Base-by-base conservation (phyloP, 2,888 invertebrate species). In the Meteorus colon region DNA sequence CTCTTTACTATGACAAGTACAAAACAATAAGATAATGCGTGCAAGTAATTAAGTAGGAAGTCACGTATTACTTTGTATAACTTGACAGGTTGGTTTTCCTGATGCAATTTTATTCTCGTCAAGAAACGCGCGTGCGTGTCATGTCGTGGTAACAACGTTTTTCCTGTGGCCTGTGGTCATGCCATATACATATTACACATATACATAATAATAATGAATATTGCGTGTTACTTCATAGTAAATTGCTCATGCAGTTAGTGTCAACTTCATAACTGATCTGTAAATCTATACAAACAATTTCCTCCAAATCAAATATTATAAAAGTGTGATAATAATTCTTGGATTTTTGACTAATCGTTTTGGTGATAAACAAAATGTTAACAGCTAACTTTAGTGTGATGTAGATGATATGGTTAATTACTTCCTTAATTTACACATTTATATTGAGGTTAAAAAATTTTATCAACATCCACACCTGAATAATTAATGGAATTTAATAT, bases 91-190 rank as follows among this genome's bases (percentile, higher is more conserved):
- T 55, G 19, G 24, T 41, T 37, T 76, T 66, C 31, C 34, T 27
- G 31, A 66, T 55, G 73, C 72, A 77, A 77, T 77, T 75, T 76
- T 8, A 72, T 55, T 71, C 77, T 70, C 68, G 72, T 75, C 73
- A 68, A 72, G 63, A 67, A 72, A 59, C 24, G 65, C 68, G 68
- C 71, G 77, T 69, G 75, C 73, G 62, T 70, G 73, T 65, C 66
- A 31, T 74, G 67, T 69, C 69, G 34, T 48, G 66, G 59, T 76
- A 79, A 77, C 75, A 71, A 69, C 62, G 62, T 71, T 67, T 71
- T 74, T 79, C 75, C 76, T 77, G 77, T 48, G 48, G 48, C 48
- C n/a, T 48, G 48, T n/a, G 48, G 48, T n/a, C n/a, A 41, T 41
- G 41, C 41, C 41, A 41, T 41, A 41, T 48, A 68, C 48, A 68